phyloP scores from a whole-genome alignment of 2,113 vertebrate species.

The Apus apus region DNA sequence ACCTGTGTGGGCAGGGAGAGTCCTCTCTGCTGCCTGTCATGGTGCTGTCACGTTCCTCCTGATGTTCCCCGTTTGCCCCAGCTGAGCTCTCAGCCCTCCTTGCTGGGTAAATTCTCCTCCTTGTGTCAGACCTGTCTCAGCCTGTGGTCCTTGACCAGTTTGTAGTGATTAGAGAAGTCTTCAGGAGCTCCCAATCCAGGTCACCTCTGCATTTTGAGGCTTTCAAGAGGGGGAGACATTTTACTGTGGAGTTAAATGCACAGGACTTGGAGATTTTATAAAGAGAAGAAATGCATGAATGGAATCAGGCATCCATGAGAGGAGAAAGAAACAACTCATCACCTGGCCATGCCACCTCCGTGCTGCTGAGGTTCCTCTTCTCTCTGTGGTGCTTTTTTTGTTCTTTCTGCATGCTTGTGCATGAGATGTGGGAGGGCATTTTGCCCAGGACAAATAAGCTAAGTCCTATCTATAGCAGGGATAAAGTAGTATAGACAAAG shows the following conservation, averaged over 20 bases:
- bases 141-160: background rate
- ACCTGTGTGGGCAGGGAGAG: background rate
- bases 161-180: background rate
- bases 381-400: background rate
- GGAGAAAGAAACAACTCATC: background rate
- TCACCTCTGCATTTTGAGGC: background rate
- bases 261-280: background rate
- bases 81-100: background rate
- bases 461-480: background rate
- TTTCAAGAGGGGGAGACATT: background rate
- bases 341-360: background rate
- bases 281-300: background rate
- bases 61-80: background rate
- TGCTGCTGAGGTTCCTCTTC: background rate
- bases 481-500: background rate
- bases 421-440: background rate
- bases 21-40: rapidly evolving
- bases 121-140: background rate
- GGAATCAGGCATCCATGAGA: background rate
- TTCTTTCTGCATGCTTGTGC: background rate
- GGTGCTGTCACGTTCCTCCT: background rate
- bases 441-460: background rate
- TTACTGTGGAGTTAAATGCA: background rate
- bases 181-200: background rate
- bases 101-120: background rate